A percentile compares a stretch with the other conserved stretches of the same genome.
Evolutionary conservation across 2,797 vertebrate genomes (phyloP).

Genomic region (Malacoraja senta): DNA sequence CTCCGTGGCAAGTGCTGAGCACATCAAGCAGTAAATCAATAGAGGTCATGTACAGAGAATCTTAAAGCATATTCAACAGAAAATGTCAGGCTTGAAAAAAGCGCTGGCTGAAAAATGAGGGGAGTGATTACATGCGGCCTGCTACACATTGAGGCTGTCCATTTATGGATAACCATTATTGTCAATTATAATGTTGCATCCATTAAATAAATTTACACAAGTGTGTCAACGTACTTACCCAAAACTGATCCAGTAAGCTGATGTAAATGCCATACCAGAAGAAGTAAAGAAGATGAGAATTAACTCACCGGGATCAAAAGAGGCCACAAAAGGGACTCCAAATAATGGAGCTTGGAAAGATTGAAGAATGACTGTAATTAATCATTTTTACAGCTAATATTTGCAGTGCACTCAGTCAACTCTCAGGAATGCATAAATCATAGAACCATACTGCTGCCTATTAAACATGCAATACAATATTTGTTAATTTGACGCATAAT

Average conservation of each 20-base stretch:
- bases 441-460: not conserved
- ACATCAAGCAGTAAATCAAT: not conserved
- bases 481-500: not conserved
- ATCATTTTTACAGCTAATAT: constrained; percentile 19
- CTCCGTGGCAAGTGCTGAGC: not conserved
- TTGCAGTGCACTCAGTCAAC: not conserved
- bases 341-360: not conserved
- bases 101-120: not conserved
- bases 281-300: not conserved
- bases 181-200: not conserved
- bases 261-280: not conserved
- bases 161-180: not conserved
- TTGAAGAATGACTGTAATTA: not conserved
- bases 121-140: not conserved
- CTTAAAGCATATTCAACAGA: not conserved
- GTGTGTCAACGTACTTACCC: not conserved
- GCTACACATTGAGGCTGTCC: not conserved
- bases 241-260: not conserved
- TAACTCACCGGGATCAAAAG: not conserved
- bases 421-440: constrained; percentile 23
- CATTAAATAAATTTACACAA: not conserved
- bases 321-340: not conserved
- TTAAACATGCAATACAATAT: not conserved
- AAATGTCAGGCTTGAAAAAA: not conserved
- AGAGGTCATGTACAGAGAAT: not conserved